These are phyloP conservation scores for human DNA, from an alignment of 2,113 vertebrate species.

Conservation along the genomic window DNA sequence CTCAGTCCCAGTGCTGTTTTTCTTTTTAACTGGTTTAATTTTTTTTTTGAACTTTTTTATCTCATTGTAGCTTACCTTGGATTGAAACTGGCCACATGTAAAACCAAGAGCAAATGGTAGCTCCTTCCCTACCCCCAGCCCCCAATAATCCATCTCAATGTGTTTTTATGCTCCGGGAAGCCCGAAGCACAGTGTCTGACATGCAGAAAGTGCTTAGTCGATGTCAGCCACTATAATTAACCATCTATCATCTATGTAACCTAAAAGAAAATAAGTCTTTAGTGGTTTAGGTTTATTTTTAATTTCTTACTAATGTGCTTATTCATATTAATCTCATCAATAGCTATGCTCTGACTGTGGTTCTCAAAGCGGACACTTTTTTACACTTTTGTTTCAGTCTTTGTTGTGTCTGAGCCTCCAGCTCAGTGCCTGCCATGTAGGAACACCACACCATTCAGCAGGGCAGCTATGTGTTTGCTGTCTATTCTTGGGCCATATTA, in stretches of 20 bases:
- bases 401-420: neutral
- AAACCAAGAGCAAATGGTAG: neutral
- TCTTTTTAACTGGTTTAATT: slow-evolving; percentile 70
- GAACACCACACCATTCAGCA: neutral
- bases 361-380: neutral
- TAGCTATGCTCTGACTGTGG: neutral
- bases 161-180: neutral
- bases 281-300: neutral
- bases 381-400: neutral
- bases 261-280: neutral
- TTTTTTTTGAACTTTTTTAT: slow-evolving; percentile 62
- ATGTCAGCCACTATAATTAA: neutral
- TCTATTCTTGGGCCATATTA: slow-evolving; percentile 24
- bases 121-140: neutral
- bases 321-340: neutral
- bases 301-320: neutral
- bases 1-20: slow-evolving; percentile 49
- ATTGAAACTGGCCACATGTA: neutral
- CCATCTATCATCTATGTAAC: neutral
- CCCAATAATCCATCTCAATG: fast-evolving
- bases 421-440: neutral
- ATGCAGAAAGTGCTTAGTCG: neutral
- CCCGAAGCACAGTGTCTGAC: neutral
- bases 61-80: neutral
- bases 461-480: neutral